These are phyloP conservation scores for Halcyon chelicuti DNA, from an alignment of 2,797 vertebrate species.

Conservation along the genomic window DNA sequence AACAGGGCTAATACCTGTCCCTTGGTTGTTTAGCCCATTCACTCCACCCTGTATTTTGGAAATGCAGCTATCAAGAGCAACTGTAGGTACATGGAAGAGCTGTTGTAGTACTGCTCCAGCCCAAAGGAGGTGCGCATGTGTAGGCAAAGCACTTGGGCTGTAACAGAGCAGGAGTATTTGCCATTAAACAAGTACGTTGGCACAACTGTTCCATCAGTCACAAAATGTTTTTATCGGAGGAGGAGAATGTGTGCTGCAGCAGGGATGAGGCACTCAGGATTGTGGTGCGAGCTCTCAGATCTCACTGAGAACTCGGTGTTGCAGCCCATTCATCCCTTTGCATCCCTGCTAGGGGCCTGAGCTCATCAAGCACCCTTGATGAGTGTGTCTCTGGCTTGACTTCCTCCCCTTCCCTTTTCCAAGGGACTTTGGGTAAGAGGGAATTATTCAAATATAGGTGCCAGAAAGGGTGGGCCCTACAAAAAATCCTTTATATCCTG, in stretches of 20 bases:
- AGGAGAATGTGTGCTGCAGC: neutral
- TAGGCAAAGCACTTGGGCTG: neutral
- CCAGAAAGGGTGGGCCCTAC: neutral
- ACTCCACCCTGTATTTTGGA: neutral
- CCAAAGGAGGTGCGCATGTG: neutral
- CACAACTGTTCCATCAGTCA: neutral
- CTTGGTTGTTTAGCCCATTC: neutral
- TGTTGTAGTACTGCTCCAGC: neutral
- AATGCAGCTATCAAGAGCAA: neutral
- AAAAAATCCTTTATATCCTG: neutral
- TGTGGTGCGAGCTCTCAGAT: accelerated
- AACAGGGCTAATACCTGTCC: neutral
- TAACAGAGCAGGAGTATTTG: neutral
- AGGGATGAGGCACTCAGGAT: neutral
- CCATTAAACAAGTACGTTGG: neutral
- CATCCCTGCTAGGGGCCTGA: neutral
- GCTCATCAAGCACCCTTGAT: accelerated
- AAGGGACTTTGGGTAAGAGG: neutral
- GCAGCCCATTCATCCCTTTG: neutral
- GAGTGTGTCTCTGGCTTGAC: no score
- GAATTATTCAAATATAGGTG: neutral
- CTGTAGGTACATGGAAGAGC: neutral
- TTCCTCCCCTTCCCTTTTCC: neutral
- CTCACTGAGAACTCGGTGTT: neutral
- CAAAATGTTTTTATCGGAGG: neutral